Percentiles rank a stretch among this genome's conserved stretches.
phyloP scores from a whole-genome alignment of 1,140 invertebrate species.

The Bombus confusus region DNA sequence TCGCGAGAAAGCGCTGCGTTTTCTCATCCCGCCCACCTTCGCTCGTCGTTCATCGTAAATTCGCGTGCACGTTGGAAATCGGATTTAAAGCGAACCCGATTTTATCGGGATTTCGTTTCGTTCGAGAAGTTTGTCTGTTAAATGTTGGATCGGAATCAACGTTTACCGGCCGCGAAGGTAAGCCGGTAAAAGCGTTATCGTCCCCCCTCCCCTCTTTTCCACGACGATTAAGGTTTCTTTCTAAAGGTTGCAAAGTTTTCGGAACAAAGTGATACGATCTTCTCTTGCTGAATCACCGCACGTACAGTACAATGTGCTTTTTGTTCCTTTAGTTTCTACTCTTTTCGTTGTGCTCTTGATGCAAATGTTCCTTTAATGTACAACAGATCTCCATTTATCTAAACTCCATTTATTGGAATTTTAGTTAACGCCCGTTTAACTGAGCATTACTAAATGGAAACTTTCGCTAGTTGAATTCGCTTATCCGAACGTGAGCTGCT shows the following conservation, averaged over 20 bases:
- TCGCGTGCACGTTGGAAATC: conserved; percentile 4
- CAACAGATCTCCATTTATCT: no score
- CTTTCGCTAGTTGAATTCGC: no score
- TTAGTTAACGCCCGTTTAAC: no score
- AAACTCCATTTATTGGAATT: no score
- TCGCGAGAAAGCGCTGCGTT: not conserved
- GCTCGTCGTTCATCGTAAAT: conserved; percentile 18
- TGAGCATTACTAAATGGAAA: no score
- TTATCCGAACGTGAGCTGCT: no score
- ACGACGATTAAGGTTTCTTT: conserved; percentile 7
- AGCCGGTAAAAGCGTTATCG: not conserved
- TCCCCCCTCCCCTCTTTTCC: no score
- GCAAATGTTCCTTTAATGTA: no score
- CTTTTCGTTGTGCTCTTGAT: no score
- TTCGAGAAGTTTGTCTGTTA: not conserved
- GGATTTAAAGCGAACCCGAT: conserved; percentile 11
- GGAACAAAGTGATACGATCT: not conserved
- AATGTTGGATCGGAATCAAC: not conserved
- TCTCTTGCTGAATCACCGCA: not conserved
- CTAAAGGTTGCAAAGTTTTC: not conserved
- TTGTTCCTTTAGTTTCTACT: no score
- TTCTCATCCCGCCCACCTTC: not conserved
- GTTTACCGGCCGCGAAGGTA: not conserved
- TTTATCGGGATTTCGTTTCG: not conserved
- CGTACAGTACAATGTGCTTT: no score